These are phyloP conservation scores for Entomyzon cyanotis DNA, from an alignment of 2,113 vertebrate species.

Conservation along the genomic window DNA sequence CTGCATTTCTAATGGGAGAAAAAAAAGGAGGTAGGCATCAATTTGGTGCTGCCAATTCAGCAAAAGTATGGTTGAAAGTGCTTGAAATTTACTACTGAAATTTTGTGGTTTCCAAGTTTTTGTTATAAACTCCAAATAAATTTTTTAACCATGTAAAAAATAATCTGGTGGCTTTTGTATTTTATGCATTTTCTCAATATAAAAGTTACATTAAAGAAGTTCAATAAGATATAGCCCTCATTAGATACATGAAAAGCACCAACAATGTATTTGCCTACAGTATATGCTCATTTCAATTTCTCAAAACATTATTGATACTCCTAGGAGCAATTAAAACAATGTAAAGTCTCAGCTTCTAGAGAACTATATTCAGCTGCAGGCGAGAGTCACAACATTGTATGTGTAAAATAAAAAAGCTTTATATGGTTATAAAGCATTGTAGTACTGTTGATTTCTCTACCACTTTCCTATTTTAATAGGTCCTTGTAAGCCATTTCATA, in stretches of 20 bases:
- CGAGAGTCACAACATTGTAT: background rate
- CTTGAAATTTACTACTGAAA: background rate
- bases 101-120: background rate
- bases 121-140: slow-evolving; percentile 27
- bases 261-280: background rate
- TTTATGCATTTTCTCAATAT: background rate
- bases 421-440: background rate
- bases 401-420: background rate
- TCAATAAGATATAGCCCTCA: background rate
- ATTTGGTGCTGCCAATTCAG: background rate
- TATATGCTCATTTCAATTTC: background rate
- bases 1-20: background rate
- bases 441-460: background rate
- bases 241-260: background rate
- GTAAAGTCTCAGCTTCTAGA: background rate
- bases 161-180: background rate
- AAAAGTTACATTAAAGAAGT: background rate
- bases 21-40: background rate
- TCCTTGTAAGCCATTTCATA: background rate
- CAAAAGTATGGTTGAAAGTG: background rate
- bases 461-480: background rate
- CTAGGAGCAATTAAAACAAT: background rate
- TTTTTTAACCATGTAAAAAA: background rate
- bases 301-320: background rate
- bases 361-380: background rate